phyloP scores from a whole-genome alignment of 2,113 vertebrate genomes.

The Semnopithecus entellus region DNA sequence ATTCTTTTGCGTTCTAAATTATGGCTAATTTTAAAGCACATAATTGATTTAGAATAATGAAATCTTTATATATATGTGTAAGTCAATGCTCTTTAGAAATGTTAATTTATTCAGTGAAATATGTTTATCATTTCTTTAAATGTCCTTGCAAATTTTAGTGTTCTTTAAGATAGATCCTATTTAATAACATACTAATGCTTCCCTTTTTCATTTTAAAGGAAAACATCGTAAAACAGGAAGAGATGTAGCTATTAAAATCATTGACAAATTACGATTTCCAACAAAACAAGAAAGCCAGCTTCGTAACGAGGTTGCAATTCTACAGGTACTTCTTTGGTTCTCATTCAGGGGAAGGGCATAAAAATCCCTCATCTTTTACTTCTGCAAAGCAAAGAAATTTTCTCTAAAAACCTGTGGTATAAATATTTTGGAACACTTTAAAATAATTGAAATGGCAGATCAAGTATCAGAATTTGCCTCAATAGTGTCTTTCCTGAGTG shows the following conservation, averaged over 20 bases:
- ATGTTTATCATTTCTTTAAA: slow-evolving; percentile 14
- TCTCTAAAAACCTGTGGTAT: neutral
- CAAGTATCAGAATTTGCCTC: neutral
- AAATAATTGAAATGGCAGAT: neutral
- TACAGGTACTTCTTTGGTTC: slow-evolving; percentile 89
- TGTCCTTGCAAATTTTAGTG: neutral
- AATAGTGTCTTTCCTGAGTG: neutral
- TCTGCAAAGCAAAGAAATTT: neutral
- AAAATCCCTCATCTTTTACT: neutral
- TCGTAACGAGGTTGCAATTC: slow-evolving; percentile 97
- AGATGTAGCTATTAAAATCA: slow-evolving; percentile 99
- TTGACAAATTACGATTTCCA: slow-evolving; percentile 97
- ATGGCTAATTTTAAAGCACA: neutral
- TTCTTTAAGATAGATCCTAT: neutral
- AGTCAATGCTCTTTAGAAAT: neutral
- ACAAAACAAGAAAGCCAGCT: slow-evolving; percentile 99
- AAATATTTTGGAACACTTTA: neutral
- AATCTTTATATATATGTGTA: neutral
- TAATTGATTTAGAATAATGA: neutral
- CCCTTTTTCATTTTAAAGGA: slow-evolving; percentile 85
- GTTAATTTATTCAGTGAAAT: slow-evolving; percentile 23
- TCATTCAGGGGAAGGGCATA: neutral
- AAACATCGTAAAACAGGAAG: slow-evolving; percentile 98
- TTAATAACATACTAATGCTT: slow-evolving; percentile 39
- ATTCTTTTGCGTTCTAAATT: slow-evolving; percentile 5